Base-by-base conservation (phyloP, 2,113 vertebrate species). In the Phalacrocorax carbo region DNA sequence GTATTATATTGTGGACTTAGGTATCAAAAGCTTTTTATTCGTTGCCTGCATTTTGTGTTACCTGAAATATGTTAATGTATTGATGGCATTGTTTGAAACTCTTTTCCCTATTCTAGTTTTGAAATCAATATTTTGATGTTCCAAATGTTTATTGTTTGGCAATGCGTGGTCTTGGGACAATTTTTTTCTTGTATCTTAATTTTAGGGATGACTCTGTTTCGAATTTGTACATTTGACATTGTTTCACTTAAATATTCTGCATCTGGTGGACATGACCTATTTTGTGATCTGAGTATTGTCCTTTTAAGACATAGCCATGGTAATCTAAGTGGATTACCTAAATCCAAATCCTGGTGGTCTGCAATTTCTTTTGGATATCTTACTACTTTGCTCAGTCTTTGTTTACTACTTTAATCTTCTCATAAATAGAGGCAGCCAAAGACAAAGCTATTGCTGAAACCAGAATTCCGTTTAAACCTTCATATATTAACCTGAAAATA, bases 301-400 rank as follows among this genome's bases (percentile, higher is more conserved):
- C 93, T 98, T 98, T 97, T 97, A 98, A 98, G 95, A 98, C 97
- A 96, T 32, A 98, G 97, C 97, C 96, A 46, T 97, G 95, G 94
- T 98, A 98, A 98, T 98, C 96, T 98, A 98, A 98, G 94, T 98
- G 97, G 98, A 98, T 99, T 98, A 98, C 90, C 83, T 98, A 97
- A 98, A 98, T 98, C 97, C 97, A 97, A 98, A 98, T 98, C 97
- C 98, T 85, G 93, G 96, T 97, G 95, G 97, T 98, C 96, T 98
- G 93, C 93, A 98, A 82, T 98, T 98, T 98, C 95, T 98, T 98
- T 96, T 90, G 95, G 93, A 97, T 97, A 97, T 96, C 94, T 97
- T 92, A 96, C 90, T 96, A 91, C 83, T 96, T 93, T 97, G 57
- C 80, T 91, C 84, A 84, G 69, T 95, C 95, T 97, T 97, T 98